Evolutionary conservation across 2,797 vertebrate genomes (phyloP).

Genomic region (Geotria australis): DNA sequence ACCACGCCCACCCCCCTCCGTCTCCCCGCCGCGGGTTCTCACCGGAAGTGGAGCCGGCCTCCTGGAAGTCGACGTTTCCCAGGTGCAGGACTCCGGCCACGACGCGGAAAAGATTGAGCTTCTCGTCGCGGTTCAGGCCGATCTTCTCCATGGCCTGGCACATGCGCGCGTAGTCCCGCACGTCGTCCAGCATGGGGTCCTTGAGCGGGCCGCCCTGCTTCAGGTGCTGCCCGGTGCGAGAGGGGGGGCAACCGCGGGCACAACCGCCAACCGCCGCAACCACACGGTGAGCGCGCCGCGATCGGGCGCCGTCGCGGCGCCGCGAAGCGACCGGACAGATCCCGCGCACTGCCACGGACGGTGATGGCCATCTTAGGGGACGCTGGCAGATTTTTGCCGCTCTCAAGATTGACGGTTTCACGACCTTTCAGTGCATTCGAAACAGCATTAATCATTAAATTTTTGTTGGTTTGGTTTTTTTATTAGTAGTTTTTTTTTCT

Average conservation of each 20-base stretch:
- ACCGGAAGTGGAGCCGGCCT: slow-evolving; percentile 82
- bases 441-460: too few species aligned
- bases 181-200: slow-evolving; percentile 73
- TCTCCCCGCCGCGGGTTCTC: not conserved
- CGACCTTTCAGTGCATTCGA: too few species aligned
- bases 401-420: too few species aligned
- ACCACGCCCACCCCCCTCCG: too few species aligned
- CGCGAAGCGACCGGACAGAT: too few species aligned
- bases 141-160: slow-evolving; percentile 87
- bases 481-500: too few species aligned
- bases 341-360: too few species aligned
- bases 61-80: slow-evolving; percentile 83
- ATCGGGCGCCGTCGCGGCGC: too few species aligned
- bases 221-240: slow-evolving; percentile 21
- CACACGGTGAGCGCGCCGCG: too few species aligned
- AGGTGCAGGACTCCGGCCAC: slow-evolving; percentile 84
- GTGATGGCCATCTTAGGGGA: too few species aligned
- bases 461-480: too few species aligned
- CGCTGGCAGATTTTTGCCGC: too few species aligned
- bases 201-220: slow-evolving; percentile 63
- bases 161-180: slow-evolving; percentile 66
- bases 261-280: not conserved
- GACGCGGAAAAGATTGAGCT: slow-evolving; percentile 70
- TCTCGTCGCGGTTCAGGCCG: slow-evolving; percentile 60
- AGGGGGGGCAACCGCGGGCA: slow-evolving; percentile 1